Percentiles rank a stretch among this genome's conserved stretches.
Conservation (phyloP, 2,888 invertebrate genomes). For the Drosophila greeni region DNA sequence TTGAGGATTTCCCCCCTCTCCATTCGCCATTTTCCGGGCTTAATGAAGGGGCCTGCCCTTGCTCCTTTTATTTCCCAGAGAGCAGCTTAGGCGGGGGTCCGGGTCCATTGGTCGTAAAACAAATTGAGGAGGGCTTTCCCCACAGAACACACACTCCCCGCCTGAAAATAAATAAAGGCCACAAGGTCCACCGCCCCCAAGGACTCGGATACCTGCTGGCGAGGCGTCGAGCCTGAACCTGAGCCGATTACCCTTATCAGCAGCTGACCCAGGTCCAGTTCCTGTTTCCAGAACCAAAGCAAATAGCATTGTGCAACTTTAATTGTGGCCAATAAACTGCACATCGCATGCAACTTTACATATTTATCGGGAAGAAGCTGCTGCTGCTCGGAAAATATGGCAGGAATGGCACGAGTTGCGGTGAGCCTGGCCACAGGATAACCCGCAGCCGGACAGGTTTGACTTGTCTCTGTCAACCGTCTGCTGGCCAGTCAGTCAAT, state of each 20-base stretch:
- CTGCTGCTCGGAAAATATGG: slow-evolving; percentile 11
- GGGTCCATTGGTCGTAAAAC: slow-evolving; percentile 51
- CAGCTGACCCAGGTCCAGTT: slow-evolving; percentile 37
- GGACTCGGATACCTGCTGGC: slow-evolving; percentile 29
- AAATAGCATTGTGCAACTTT: slow-evolving; percentile 52
- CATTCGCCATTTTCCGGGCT: slow-evolving; percentile 23
- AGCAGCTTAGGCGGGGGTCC: slow-evolving; percentile 15
- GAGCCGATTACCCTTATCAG: slow-evolving; percentile 72
- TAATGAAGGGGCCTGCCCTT: slow-evolving; percentile 32
- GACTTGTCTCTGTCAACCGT: slow-evolving; percentile 34
- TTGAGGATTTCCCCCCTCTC: slow-evolving; percentile 24
- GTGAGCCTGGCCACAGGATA: slow-evolving; percentile 31
- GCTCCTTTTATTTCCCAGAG: slow-evolving; percentile 10
- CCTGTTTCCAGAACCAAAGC: slow-evolving; percentile 16
- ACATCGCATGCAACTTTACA: slow-evolving; percentile 23
- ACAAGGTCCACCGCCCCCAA: slow-evolving; percentile 36
- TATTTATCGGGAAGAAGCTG: slow-evolving; percentile 35
- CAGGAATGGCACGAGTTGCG: slow-evolving; percentile 29
- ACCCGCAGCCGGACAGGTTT: slow-evolving; percentile 30
- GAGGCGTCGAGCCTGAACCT: slow-evolving; percentile 61
- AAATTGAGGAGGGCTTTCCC: slow-evolving; percentile 39
- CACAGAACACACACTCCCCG: slow-evolving; percentile 3
- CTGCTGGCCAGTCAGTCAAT: slow-evolving; percentile 21
- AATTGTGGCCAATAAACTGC: slow-evolving; percentile 65
- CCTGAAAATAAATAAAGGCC: slow-evolving; percentile 59